These are phyloP conservation scores for Abrostola triplasia DNA, from an alignment of 2,888 invertebrate species.

Conservation along the genomic window DNA sequence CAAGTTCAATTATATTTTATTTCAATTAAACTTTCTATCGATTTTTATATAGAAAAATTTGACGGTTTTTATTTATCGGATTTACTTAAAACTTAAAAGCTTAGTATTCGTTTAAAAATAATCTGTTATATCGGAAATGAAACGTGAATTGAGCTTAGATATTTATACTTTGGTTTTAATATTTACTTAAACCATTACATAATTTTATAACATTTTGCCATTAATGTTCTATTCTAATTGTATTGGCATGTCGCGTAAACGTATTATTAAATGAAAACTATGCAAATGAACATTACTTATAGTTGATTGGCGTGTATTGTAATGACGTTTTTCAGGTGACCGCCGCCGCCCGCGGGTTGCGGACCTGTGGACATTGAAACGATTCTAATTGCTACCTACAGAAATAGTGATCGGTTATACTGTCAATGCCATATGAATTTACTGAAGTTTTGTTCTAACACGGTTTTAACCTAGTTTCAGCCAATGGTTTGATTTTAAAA, in stretches of 20 bases:
- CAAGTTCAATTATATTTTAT: too few relatives aligned
- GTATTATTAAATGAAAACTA: conserved; percentile 38
- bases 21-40: too few relatives aligned
- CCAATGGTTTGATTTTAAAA: too few relatives aligned
- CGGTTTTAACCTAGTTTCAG: not conserved
- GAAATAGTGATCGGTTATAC: conserved; percentile 17
- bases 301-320: conserved; percentile 37
- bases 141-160: not conserved
- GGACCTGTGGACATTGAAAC: not conserved
- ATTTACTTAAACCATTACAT: not conserved
- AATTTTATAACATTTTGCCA: too few relatives aligned
- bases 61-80: not conserved
- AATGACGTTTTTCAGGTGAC: conserved; percentile 40
- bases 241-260: conserved; percentile 29
- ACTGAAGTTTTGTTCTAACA: not conserved
- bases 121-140: conserved; percentile 1
- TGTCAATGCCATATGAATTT: not conserved
- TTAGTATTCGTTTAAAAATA: conserved; percentile 10
- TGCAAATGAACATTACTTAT: conserved; percentile 32
- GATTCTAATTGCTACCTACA: conserved; percentile 7
- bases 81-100: conserved; percentile 6
- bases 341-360: conserved; percentile 2
- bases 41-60: too few relatives aligned
- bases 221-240: not conserved
- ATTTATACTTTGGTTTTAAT: not conserved